Evolutionary conservation across 2,113 vertebrate genomes (phyloP), one percentile per base, ranked within the genome.

Genomic region (Electrona antarctica): DNA sequence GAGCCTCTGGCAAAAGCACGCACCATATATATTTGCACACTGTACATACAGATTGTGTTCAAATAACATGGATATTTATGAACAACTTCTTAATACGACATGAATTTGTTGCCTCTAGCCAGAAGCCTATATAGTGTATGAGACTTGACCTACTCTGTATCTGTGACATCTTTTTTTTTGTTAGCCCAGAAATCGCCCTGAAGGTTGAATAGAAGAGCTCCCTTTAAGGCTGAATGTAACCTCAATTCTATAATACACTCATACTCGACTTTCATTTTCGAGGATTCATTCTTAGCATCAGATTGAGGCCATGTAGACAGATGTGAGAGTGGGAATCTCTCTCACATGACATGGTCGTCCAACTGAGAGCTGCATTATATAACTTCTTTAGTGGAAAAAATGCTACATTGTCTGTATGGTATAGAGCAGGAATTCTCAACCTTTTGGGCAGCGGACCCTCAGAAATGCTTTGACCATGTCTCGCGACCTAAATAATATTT

Each of bases 121-220:
- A 41, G 3, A 6, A 41, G 33, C 33, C 33, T 6, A 41, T 4
- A 41, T 41, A 41, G 33, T 41, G 33, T 41, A 41, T 41, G 33
- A 41, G 33, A 41, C 33, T 41, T 41, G 33, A 41, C 33, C 33
- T 41, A 41, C 33, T 41, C n/a, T 15, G 7, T 56, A 56, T 15
- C n/a, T 56, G 7, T 21, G 33, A 56, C 15, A 8, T 56, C 7
- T 8, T 41, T 70, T 73, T 67, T 67, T 45, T 78, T 67, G 46
- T 6, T 13, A n/a, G n/a, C 11, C 11, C 13, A 13, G 51, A 54
- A 3, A 54, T 13, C 6, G 13, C 13, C 11, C 11, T n/a, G 13
- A 13, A 83, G 73, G 69, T 76, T 78, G 59, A 59, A 65, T 59
- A 68, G 65, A 73, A 68, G 67, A 67, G 28, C 69, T 73, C 57